A percentile compares a stretch with the other conserved stretches of the same genome.
phyloP scores from a whole-genome alignment of 2,113 vertebrate species.

The Corythoichthys haematopterus region DNA sequence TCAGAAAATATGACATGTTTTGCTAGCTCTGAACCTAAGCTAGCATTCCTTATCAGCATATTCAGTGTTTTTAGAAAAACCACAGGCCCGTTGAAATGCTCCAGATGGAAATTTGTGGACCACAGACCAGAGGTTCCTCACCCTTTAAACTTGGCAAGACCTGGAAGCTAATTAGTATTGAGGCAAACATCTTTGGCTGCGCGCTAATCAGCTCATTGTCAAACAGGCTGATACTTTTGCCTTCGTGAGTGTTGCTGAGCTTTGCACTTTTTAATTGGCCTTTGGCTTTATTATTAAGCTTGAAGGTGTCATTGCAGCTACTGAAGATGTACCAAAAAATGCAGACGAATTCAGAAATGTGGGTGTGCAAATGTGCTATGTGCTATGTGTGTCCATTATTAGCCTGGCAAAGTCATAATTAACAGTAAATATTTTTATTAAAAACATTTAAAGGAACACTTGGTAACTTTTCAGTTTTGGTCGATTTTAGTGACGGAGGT shows the following conservation, averaged over 20 bases:
- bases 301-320: not conserved
- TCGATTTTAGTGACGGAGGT: too few relatives aligned
- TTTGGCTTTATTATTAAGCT: not conserved
- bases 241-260: conserved; percentile 31
- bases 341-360: not conserved
- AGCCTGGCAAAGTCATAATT: too few relatives aligned
- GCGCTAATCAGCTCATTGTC: conserved; percentile 51
- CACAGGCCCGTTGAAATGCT: not conserved
- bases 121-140: not conserved
- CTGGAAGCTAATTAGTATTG: conserved; percentile 44
- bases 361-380: not conserved
- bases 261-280: not conserved
- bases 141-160: conserved; percentile 15
- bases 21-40: too few relatives aligned
- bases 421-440: too few relatives aligned
- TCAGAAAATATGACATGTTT: not conserved
- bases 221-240: conserved; percentile 25
- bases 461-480: too few relatives aligned
- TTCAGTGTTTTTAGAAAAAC: not conserved
- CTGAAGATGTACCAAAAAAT: not conserved
- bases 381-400: too few relatives aligned
- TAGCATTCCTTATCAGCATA: not conserved
- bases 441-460: too few relatives aligned
- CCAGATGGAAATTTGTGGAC: not conserved
- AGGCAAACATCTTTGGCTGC: conserved; percentile 42